Conservation (phyloP, 2,797 vertebrate species). For the Orientallactaga sibirica region DNA sequence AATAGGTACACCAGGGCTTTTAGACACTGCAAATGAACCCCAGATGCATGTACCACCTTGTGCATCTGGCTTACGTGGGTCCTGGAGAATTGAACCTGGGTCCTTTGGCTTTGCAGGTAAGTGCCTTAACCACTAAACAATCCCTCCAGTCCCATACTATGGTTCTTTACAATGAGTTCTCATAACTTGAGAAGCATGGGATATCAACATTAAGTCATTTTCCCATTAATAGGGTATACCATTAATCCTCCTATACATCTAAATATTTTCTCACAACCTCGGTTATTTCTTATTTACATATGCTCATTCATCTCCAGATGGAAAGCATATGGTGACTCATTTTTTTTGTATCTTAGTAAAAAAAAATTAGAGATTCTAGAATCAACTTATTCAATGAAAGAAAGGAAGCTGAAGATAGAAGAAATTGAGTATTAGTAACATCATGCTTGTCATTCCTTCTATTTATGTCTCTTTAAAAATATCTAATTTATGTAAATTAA, state of each 20-base stretch:
- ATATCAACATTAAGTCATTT: background rate
- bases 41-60: no score
- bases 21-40: no score
- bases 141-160: no score
- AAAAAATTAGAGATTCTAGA: background rate
- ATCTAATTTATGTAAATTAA: background rate
- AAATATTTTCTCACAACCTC: constrained; percentile 22
- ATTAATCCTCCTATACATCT: background rate
- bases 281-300: background rate
- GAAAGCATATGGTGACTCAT: background rate
- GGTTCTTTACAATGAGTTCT: background rate
- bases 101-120: no score
- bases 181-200: background rate
- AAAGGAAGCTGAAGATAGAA: constrained; percentile 2
- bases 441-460: background rate
- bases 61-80: no score
- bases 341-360: constrained; percentile 33
- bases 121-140: no score
- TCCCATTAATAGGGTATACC: background rate
- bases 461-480: background rate
- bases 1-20: no score
- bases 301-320: background rate
- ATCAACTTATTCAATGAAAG: background rate
- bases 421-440: background rate
- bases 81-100: no score